Conservation (phyloP, 2,113 vertebrate species). For the Pitta sordida region DNA sequence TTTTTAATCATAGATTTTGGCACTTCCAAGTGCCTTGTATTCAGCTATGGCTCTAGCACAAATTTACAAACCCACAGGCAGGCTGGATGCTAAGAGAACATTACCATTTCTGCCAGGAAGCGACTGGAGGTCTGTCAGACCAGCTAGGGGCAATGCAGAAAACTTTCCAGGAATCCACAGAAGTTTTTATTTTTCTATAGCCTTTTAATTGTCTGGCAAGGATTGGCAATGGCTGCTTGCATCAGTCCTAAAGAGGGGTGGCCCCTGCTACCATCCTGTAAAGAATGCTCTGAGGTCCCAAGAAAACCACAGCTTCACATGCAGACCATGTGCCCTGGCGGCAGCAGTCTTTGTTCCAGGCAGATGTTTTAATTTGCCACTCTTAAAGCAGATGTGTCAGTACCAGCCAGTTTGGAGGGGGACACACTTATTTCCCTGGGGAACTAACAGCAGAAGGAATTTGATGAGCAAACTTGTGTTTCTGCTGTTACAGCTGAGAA, state of each 20-base stretch:
- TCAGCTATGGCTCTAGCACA: background rate
- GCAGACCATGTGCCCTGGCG: slow-evolving; percentile 43
- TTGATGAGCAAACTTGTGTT: background rate
- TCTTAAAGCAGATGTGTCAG: slow-evolving; percentile 60
- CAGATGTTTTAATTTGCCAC: slow-evolving; percentile 52
- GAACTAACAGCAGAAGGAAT: background rate
- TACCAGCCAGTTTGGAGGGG: slow-evolving; percentile 3
- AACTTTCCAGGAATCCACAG: slow-evolving; percentile 49
- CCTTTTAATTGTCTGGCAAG: slow-evolving; percentile 48
- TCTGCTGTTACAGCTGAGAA: background rate
- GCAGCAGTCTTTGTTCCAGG: slow-evolving; percentile 9
- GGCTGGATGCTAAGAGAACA: background rate
- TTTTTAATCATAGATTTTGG: background rate
- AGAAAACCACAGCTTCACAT: slow-evolving; percentile 44
- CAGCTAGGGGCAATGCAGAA: slow-evolving; percentile 26
- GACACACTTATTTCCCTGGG: slow-evolving; percentile 13
- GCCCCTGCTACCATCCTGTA: slow-evolving; percentile 11
- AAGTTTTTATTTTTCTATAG: slow-evolving; percentile 44
- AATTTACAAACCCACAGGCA: background rate
- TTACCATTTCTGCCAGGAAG: background rate
- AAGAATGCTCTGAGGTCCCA: slow-evolving; percentile 9
- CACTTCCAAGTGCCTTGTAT: background rate
- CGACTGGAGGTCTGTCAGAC: slow-evolving; percentile 14
- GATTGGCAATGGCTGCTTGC: slow-evolving; percentile 38
- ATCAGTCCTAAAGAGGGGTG: slow-evolving; percentile 39